Conservation (phyloP, 1,140 invertebrate genomes). For the Lasioglossum baleicum region DNA sequence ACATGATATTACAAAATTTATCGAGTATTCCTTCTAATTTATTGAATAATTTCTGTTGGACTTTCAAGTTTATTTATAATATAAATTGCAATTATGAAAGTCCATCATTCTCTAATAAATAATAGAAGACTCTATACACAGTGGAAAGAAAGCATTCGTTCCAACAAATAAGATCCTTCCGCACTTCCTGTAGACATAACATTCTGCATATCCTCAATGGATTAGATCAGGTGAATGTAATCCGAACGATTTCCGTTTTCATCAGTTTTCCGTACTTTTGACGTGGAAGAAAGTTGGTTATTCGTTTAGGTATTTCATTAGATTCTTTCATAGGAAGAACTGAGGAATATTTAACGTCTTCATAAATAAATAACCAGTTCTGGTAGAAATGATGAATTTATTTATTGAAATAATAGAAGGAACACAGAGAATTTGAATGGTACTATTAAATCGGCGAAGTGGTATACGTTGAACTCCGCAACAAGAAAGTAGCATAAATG, state of each 20-base stretch:
- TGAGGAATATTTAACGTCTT: no score
- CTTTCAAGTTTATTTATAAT: no score
- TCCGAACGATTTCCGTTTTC: not conserved
- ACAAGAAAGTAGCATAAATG: not conserved
- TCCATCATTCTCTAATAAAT: conserved; percentile 12
- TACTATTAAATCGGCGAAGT: not conserved
- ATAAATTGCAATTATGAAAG: not conserved
- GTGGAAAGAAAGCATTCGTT: not conserved
- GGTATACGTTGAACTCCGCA: no score
- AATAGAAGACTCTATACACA: conserved; percentile 1
- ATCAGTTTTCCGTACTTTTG: not conserved
- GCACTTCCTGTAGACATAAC: no score
- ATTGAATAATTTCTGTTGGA: no score
- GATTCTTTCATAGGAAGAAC: no score
- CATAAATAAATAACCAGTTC: no score
- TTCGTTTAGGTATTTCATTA: no score
- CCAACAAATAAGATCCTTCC: not conserved
- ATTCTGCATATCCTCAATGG: not conserved
- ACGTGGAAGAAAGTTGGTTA: not conserved
- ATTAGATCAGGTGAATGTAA: not conserved
- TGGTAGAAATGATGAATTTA: no score
- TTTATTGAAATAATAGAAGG: not conserved
- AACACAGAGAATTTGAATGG: not conserved
- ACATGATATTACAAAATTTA: no score
- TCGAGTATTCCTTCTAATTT: no score